Base-by-base conservation (phyloP, 2,888 invertebrate species). In the Drosophila diplacantha region DNA sequence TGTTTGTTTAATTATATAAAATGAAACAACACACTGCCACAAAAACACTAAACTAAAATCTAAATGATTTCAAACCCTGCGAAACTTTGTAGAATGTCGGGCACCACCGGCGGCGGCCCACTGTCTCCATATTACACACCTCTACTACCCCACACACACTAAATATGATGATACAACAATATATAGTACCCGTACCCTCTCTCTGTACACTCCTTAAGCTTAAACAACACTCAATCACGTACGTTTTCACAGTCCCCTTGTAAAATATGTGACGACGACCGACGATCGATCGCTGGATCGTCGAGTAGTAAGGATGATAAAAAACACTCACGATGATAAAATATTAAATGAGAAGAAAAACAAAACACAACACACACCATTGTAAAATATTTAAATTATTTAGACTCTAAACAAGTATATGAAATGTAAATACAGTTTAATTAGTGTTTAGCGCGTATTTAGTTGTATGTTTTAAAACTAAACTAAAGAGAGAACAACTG, bases 381-480 rank as follows among this genome's bases (percentile, higher is more conserved):
- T 79, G 78, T 79, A 79, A 79, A 78, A 79, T 79, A 79, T 75
- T 81, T 81, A 79, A 81, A 75, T 79, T 79, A 79, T 79, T 78
- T 81, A 78, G 81, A 72, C 69, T 77, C 79, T 75, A 81, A 41
- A 78, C 35, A 51, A 41, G 35, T 56, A 61, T 57, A 61, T 57
- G 44, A 52, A 66, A 53, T 71, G 71, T 71, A 71, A 60, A 71
- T 80, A 80, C 80, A 80, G 79, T 80, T 81, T 80, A 80, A 80
- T 76, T 80, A 80, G 79, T 81, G 79, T 79, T 78, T 81, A 78
- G 78, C 75, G 75, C 73, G 79, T 80, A 80, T 81, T 80, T 80
- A 80, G 79, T 81, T 81, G 79, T 80, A 80, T 80, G 81, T 80
- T 80, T 81, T 79, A 80, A 81, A 76, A 73, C 79, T 80, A 79